Percentiles rank a stretch among this genome's conserved stretches.
Evolutionary conservation across 2,113 vertebrate genomes (phyloP).

Genomic region (Misgurnus anguillicaudatus): DNA sequence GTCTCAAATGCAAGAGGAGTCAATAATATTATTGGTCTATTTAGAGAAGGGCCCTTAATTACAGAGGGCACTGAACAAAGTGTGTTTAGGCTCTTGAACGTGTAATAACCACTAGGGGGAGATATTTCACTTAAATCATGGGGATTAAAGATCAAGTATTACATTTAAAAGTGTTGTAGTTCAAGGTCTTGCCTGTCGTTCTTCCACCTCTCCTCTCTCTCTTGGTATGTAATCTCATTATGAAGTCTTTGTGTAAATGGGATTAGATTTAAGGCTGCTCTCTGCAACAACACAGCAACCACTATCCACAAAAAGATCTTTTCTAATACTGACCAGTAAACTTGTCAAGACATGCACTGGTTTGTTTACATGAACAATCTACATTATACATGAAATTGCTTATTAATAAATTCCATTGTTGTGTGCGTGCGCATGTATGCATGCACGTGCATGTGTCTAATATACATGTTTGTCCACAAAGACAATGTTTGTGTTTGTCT

Average conservation of each 20-base stretch:
- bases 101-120: slow-evolving; percentile 27
- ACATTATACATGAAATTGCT: neutral
- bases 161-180: neutral
- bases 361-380: neutral
- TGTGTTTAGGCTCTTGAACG: neutral
- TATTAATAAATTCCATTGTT: no score
- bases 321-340: neutral
- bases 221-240: slow-evolving; percentile 21
- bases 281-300: neutral
- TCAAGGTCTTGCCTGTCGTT: neutral
- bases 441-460: neutral
- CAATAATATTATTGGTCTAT: no score
- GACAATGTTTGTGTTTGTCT: slow-evolving; percentile 31
- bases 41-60: no score
- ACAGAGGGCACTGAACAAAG: no score
- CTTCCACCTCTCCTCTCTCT: slow-evolving; percentile 1
- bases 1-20: no score
- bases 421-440: neutral
- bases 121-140: neutral
- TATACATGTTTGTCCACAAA: neutral
- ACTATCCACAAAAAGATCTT: neutral
- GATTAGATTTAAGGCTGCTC: slow-evolving; percentile 27
- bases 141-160: neutral
- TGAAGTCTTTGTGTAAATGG: slow-evolving; percentile 8
- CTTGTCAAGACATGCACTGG: neutral